Base-by-base conservation (phyloP, 2,797 vertebrate genomes). In the Merluccius polli region DNA sequence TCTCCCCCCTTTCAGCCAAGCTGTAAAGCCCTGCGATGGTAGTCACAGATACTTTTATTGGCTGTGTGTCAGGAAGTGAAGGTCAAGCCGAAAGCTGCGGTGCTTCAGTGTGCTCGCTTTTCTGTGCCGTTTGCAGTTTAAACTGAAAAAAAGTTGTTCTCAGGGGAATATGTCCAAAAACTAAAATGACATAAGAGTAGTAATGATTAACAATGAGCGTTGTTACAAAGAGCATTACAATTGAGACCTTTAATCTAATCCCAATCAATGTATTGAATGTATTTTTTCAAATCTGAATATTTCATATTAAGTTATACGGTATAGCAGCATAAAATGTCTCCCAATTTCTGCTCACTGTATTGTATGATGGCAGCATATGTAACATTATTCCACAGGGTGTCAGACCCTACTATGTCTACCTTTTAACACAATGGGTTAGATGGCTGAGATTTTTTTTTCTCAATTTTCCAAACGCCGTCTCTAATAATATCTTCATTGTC, bases 41-140 rank as follows among this genome's bases (percentile, higher is more conserved):
- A 32, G 35, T 73, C 72, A 63, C n/a, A 63, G 18, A 63, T 63
- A 73, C 48, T 21, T 63, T 31, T 63, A 63, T 31, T 59, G 72
- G 48, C 44, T 24, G 18, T 63, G 72, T 32, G 48, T 73, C 48
- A 33, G 9, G 18, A 21, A 63, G 30, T 59, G 72, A 63, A 73
- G 72, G 72, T 73, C 48, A 59, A 21, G 9, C 12, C 6, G 18
- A 21, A 35, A 32, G 16, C 30, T 15, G 44, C 16, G 21, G 48
- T 73, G 16, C 16, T 59, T 59, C 31, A 30, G 2, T 33, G 18
- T 36, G 32, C 18, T 3, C 32, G 36, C 30, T 70, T 21, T 70
- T n/a, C 32, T 32, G 18, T 33, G 27, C 18, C 2, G 30, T 13
- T 31, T 18, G 32, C 69, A 48, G 41, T 48, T 48, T 48, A 18